phyloP scores from a whole-genome alignment of 2,888 invertebrate species.

The Hirtodrosophila cameraria region DNA sequence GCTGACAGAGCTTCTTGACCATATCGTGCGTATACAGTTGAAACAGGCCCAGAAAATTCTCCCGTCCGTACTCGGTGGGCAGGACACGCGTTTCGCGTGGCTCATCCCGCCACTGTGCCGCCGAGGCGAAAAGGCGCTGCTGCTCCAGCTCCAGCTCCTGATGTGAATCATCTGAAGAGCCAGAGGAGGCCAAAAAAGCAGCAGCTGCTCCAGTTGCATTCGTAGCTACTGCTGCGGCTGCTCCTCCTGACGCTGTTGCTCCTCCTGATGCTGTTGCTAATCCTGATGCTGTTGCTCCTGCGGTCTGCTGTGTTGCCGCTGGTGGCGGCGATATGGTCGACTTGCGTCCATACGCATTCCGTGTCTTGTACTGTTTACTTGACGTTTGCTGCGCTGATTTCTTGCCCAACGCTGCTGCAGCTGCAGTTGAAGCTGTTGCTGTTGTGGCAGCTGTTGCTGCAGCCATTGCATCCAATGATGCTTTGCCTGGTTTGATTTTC shows the following conservation, averaged over 20 bases:
- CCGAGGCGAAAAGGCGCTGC: conserved; percentile 54
- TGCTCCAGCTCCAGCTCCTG: conserved; percentile 65
- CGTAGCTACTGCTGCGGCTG: not conserved
- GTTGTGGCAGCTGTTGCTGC: conserved; percentile 1
- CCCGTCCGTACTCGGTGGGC: conserved; percentile 78
- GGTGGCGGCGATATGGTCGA: conserved; percentile 18
- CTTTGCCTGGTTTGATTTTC: conserved; percentile 36
- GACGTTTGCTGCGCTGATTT: conserved; percentile 3
- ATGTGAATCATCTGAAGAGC: conserved; percentile 73
- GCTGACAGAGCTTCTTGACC: conserved; percentile 78
- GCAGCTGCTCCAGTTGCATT: not conserved
- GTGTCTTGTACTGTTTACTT: conserved; percentile 47
- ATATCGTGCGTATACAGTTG: conserved; percentile 79
- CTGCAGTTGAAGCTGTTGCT: conserved; percentile 1
- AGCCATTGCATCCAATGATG: conserved; percentile 6
- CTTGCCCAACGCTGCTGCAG: conserved; percentile 1
- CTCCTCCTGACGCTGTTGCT: not conserved
- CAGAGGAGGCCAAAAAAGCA: conserved; percentile 27
- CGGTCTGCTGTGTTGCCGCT: not conserved
- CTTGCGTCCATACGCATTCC: conserved; percentile 40
- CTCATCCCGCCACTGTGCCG: conserved; percentile 74
- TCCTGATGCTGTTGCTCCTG: not conserved
- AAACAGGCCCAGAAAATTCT: conserved; percentile 80
- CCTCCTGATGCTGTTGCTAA: not conserved
- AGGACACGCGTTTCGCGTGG: conserved; percentile 64